Evolutionary conservation across 2,888 invertebrate species (phyloP).

Genomic region (Lasius fuliginosus): DNA sequence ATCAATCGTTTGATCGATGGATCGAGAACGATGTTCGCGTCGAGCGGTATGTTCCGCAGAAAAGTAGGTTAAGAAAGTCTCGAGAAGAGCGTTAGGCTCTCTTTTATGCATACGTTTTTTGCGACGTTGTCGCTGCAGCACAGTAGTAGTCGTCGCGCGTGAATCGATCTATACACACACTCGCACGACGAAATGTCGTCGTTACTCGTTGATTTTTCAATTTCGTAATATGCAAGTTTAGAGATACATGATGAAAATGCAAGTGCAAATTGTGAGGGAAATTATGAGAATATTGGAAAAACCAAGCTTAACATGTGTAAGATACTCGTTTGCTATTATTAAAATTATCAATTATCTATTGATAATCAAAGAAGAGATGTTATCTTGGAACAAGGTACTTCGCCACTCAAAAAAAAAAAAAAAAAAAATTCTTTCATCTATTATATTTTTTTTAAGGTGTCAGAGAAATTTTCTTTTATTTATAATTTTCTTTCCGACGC

Average conservation of each 20-base stretch:
- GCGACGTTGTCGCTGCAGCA: background rate
- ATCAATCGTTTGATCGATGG: slow-evolving; percentile 62
- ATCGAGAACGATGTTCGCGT: slow-evolving; percentile 45
- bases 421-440: background rate
- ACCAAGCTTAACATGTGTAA: background rate
- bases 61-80: slow-evolving; percentile 63
- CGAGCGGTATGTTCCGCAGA: slow-evolving; percentile 35
- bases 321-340: background rate
- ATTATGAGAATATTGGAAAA: background rate
- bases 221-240: background rate
- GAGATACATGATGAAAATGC: background rate
- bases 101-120: slow-evolving; percentile 49
- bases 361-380: background rate
- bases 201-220: background rate
- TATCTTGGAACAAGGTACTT: background rate
- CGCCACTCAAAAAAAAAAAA: background rate
- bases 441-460: background rate
- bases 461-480: background rate
- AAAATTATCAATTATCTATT: background rate
- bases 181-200: background rate
- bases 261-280: background rate
- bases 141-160: background rate
- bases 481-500: background rate
- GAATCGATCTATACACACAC: slow-evolving; percentile 13
- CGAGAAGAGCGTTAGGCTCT: slow-evolving; percentile 42